Conservation (phyloP, 2,113 vertebrate genomes). For the Zapus hudsonius region DNA sequence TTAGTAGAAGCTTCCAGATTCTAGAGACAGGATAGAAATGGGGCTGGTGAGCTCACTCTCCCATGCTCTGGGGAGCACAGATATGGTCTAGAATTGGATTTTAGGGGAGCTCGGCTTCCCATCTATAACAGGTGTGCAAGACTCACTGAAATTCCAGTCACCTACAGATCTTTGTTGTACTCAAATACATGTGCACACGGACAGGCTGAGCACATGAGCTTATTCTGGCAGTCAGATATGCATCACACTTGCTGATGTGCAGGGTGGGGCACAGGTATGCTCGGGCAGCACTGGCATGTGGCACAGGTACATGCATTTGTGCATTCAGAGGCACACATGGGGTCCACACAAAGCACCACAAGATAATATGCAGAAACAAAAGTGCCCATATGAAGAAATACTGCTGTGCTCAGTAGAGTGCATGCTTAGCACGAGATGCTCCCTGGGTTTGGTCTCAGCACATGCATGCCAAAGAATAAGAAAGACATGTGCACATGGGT, state of each 20-base stretch:
- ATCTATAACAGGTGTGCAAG: background rate
- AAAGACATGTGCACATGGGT: background rate
- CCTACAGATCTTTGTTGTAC: background rate
- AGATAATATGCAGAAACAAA: background rate
- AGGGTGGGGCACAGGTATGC: background rate
- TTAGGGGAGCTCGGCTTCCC: background rate
- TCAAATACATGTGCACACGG: background rate
- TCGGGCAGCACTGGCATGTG: background rate
- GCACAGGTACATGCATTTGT: background rate
- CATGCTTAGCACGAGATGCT: background rate
- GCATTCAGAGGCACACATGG: background rate
- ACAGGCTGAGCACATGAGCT: no score
- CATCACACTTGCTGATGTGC: background rate
- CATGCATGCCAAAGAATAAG: no score
- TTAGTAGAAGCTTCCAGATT: background rate
- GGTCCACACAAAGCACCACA: background rate
- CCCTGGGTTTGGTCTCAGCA: no score
- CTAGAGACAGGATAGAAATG: background rate
- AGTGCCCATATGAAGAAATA: background rate
- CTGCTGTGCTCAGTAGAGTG: background rate
- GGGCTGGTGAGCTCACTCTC: background rate
- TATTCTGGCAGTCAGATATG: background rate
- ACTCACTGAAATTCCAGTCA: background rate
- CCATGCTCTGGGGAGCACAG: background rate
- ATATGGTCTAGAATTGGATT: background rate